These are phyloP conservation scores for Pelobates fuscus DNA, from an alignment of 2,113 vertebrate genomes.

Conservation along the genomic window DNA sequence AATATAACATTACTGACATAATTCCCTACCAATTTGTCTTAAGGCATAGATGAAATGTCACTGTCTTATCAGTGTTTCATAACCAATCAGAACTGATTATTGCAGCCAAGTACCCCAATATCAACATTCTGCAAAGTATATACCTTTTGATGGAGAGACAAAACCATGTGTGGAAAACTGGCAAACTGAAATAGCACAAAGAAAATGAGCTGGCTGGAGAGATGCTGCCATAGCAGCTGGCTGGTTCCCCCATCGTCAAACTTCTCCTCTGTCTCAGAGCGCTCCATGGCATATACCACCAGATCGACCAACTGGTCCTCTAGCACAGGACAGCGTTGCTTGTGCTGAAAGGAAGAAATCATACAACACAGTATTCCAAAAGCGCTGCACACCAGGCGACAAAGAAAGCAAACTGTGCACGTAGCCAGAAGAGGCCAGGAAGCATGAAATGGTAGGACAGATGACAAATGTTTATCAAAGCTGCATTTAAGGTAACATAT, in stretches of 20 bases:
- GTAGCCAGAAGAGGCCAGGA: slow-evolving; percentile 61
- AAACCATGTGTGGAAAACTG: slow-evolving; percentile 98
- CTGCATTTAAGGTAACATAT: slow-evolving; percentile 61
- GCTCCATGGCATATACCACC: slow-evolving; percentile 98
- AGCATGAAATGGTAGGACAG: slow-evolving; percentile 77
- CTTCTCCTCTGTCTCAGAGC: slow-evolving; percentile 96
- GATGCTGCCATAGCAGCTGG: slow-evolving; percentile 97
- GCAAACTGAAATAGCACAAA: slow-evolving; percentile 99
- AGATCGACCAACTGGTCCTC: slow-evolving; percentile 98
- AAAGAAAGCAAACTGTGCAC: slow-evolving; percentile 51
- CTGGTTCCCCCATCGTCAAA: slow-evolving; percentile 97
- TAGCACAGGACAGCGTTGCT: slow-evolving; percentile 95
- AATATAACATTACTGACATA: too few relatives aligned
- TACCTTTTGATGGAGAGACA: slow-evolving; percentile 98
- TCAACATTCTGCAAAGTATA: too few relatives aligned
- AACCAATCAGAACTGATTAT: too few relatives aligned
- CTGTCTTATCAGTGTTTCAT: too few relatives aligned
- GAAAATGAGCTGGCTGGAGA: slow-evolving; percentile 99
- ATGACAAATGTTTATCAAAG: slow-evolving; percentile 71
- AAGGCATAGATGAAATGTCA: too few relatives aligned
- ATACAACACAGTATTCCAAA: slow-evolving; percentile 71
- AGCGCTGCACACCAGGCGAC: slow-evolving; percentile 60
- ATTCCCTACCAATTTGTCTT: too few relatives aligned
- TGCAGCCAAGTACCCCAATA: too few relatives aligned
- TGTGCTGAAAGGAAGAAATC: slow-evolving; percentile 85